Base-by-base conservation (phyloP, 2,888 invertebrate genomes). In the Lobophora halterata region DNA sequence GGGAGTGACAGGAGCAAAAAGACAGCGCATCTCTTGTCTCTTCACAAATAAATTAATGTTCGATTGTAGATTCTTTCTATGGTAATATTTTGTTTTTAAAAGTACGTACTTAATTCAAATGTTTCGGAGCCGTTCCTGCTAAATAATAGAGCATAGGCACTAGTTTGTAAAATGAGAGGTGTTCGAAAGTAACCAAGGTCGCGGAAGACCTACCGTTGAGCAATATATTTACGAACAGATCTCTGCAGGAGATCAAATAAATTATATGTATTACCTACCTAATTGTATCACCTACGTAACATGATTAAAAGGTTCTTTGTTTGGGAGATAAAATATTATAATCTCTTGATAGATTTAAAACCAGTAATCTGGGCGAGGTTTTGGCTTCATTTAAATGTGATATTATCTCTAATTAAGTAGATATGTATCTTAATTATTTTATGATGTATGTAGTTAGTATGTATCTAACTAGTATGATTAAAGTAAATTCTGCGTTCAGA, bases 291-390 rank as follows among this genome's bases (percentile, higher is more conserved):
- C 51, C 45, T 44, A 54, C 52, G 49, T 54, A 48, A 38, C 41
- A 19, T 24, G 67, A 69, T 65, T 67, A 69, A 68, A 65, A 64
- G 59, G 57, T 33, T 61, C 61, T 58, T 69, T 69, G 69, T 69
- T 61, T 36, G 36, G 10, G 31, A 49, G 69, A 69, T 69, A 64
- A 64, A 60, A 50, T 38, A 37, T 45, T 18, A 38, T 37, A 28
- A 23, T 39, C n/a, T 37, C 25, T 41, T 46, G 32, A 32, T 34
- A 44, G 23, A 41, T 37, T 43, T 47, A 43, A 16, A 27, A 28
- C 36, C 39, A 42, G 46, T 46, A 39, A 37, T 44, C 16, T 46
- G 32, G 36, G 25, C 31, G 44, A 30, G 26, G 40, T 49, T 39
- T 46, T 45, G 37, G 34, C 38, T 43, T 32, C 39, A 46, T 33